These are phyloP conservation scores for Gastracanthus pulcherrimus DNA, from an alignment of 2,888 invertebrate genomes.

Conservation along the genomic window DNA sequence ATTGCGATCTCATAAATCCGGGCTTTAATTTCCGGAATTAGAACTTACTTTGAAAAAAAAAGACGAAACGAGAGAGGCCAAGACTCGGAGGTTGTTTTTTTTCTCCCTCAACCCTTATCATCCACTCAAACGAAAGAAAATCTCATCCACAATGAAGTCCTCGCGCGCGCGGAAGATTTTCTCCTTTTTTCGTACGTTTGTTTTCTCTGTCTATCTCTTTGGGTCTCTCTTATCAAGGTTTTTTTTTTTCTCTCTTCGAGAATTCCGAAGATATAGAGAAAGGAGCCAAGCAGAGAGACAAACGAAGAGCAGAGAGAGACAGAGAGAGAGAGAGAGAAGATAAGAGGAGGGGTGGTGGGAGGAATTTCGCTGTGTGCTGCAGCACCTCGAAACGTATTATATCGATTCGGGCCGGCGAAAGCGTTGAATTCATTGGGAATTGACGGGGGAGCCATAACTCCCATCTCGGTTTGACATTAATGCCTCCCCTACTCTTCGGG, in stretches of 20 bases:
- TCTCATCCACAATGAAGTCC: slow-evolving; percentile 42
- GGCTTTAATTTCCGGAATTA: slow-evolving; percentile 60
- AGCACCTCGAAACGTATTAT: slow-evolving; percentile 57
- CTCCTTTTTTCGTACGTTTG: slow-evolving; percentile 5
- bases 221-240: slow-evolving; percentile 43
- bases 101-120: slow-evolving; percentile 31
- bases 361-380: slow-evolving; percentile 31
- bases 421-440: slow-evolving; percentile 78
- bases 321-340: slow-evolving; percentile 11
- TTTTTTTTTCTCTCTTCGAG: neutral
- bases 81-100: slow-evolving; percentile 10
- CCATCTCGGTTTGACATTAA: slow-evolving; percentile 77
- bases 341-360: neutral
- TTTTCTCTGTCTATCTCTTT: slow-evolving; percentile 1
- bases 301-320: slow-evolving; percentile 6
- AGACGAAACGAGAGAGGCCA: slow-evolving; percentile 12
- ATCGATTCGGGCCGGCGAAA: slow-evolving; percentile 76
- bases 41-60: slow-evolving; percentile 52
- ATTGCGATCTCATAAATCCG: slow-evolving; percentile 48
- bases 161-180: neutral
- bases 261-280: slow-evolving; percentile 7
- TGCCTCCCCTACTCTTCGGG: slow-evolving; percentile 73
- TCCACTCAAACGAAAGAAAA: slow-evolving; percentile 33
- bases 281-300: neutral
- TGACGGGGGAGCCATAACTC: slow-evolving; percentile 78